These are phyloP conservation scores for Phrynocephalus guinanensis DNA, from an alignment of 2,797 vertebrate genomes.

Conservation along the genomic window DNA sequence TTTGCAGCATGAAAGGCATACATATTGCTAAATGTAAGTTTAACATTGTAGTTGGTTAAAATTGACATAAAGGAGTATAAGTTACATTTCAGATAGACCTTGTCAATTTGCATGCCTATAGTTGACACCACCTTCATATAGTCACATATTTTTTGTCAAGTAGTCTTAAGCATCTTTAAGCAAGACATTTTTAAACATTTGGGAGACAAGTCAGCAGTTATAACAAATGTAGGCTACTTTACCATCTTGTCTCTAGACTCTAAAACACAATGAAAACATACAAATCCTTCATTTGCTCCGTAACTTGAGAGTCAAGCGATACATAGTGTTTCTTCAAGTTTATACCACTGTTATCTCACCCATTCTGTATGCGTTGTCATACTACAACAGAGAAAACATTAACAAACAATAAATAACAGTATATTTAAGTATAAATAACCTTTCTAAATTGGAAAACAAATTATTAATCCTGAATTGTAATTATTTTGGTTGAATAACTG, in stretches of 20 bases:
- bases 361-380: constrained; percentile 73
- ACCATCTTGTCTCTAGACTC: constrained; percentile 61
- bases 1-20: constrained; percentile 3
- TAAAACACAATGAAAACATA: constrained; percentile 54
- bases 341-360: constrained; percentile 82
- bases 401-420: constrained; percentile 57
- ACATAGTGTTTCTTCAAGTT: constrained; percentile 70
- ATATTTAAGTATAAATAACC: constrained; percentile 23
- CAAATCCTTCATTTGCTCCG: constrained; percentile 72
- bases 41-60: not conserved
- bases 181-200: constrained; percentile 67
- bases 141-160: not conserved
- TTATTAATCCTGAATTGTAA: constrained; percentile 1
- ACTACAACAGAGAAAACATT: constrained; percentile 78
- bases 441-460: constrained; percentile 33
- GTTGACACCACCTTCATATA: constrained; percentile 5
- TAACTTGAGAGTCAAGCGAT: constrained; percentile 69
- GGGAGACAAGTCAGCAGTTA: constrained; percentile 72
- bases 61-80: constrained; percentile 15
- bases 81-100: constrained; percentile 54
- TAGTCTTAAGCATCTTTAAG: constrained; percentile 50
- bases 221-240: constrained; percentile 68
- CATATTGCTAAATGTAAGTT: constrained; percentile 24
- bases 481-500: not conserved
- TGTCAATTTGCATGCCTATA: constrained; percentile 2